phyloP scores from a whole-genome alignment of 2,888 invertebrate genomes.

The Iselma pallidipennis region DNA sequence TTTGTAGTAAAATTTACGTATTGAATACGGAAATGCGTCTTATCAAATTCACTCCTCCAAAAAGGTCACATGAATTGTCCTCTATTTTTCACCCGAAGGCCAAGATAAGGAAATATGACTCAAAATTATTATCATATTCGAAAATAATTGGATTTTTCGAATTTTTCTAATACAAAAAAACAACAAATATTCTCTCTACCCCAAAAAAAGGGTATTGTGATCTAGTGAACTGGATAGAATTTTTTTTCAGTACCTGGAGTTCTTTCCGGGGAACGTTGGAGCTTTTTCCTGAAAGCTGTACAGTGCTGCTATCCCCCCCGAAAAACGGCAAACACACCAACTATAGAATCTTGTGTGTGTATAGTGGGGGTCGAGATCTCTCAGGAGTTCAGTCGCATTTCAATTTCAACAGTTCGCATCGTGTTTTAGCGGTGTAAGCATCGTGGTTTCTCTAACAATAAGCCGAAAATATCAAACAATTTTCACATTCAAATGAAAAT shows the following conservation, averaged over 20 bases:
- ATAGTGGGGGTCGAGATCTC: neutral
- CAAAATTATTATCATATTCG: too few relatives aligned
- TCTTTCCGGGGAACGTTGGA: neutral
- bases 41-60: neutral
- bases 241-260: neutral
- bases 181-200: too few relatives aligned
- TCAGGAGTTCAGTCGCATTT: neutral
- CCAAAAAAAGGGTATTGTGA: too few relatives aligned
- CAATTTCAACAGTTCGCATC: neutral
- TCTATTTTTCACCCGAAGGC: neutral
- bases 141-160: too few relatives aligned
- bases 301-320: slow-evolving; percentile 22
- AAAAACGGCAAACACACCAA: slow-evolving; percentile 13
- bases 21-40: neutral
- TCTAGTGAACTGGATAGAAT: too few relatives aligned
- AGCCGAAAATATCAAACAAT: neutral
- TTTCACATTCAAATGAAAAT: neutral
- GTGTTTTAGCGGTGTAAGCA: neutral
- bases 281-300: slow-evolving; percentile 12
- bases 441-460: neutral
- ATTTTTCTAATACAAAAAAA: neutral
- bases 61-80: neutral
- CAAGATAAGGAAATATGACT: neutral
- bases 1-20: neutral
- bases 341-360: slow-evolving; percentile 7